Percentiles rank a stretch among this genome's conserved stretches.
Evolutionary conservation across 2,888 invertebrate genomes (phyloP).

Genomic region (Sclerodermus sp.): DNA sequence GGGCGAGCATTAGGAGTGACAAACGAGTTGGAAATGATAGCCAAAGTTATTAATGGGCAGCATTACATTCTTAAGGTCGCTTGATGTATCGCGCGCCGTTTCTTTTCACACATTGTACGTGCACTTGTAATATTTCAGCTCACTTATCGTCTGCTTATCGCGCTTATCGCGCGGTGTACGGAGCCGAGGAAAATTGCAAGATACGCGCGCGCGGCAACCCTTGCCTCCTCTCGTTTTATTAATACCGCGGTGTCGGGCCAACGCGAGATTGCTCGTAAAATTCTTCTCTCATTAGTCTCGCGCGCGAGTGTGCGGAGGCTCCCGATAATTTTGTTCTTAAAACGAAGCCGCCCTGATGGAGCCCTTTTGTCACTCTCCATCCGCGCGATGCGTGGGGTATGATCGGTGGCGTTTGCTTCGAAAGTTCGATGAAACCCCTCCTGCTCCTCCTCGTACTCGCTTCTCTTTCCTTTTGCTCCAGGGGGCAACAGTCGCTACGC

Average conservation of each 20-base stretch:
- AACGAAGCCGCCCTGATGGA: too few relatives aligned
- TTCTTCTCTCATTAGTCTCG: conserved; percentile 12
- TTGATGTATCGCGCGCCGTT: background rate
- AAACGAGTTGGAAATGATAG: background rate
- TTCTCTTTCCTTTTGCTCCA: background rate
- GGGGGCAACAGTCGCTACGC: background rate
- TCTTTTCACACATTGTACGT: background rate
- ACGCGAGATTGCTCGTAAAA: conserved; percentile 11
- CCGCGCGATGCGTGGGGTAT: too few relatives aligned
- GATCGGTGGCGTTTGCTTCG: too few relatives aligned
- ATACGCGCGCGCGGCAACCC: conserved; percentile 5
- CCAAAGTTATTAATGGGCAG: background rate
- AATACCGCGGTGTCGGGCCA: conserved; percentile 7
- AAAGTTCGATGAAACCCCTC: too few relatives aligned
- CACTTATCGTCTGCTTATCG: conserved; percentile 16
- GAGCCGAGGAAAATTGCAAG: conserved; percentile 11
- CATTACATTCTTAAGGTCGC: background rate
- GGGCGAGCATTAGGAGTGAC: too few relatives aligned
- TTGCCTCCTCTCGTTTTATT: conserved; percentile 7
- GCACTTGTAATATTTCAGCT: conserved; percentile 11
- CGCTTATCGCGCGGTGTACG: background rate
- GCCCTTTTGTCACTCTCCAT: too few relatives aligned
- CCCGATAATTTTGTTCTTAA: too few relatives aligned
- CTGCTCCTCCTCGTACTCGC: background rate
- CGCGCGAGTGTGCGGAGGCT: background rate